Evolutionary conservation across 2,888 invertebrate species (phyloP).

Genomic region (Apeira syringaria): DNA sequence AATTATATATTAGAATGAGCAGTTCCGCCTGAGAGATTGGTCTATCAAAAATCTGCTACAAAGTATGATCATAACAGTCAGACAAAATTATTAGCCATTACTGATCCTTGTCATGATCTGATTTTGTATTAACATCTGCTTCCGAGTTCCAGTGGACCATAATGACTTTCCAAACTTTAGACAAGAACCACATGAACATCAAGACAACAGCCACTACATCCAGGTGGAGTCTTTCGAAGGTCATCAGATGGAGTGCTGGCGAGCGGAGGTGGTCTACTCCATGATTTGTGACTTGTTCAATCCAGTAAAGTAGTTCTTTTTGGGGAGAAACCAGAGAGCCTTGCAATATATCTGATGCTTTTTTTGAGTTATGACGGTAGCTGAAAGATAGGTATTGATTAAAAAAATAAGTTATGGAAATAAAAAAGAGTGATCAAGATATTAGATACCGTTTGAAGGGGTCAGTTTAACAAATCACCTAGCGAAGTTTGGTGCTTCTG

Average conservation of each 20-base stretch:
- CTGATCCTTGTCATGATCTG: neutral
- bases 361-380: slow-evolving; percentile 39
- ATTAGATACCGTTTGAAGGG: no score
- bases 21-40: no score
- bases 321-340: slow-evolving; percentile 34
- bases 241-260: slow-evolving; percentile 39
- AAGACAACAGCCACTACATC: slow-evolving; percentile 40
- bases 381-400: no score
- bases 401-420: no score
- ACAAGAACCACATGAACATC: slow-evolving; percentile 50
- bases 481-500: no score
- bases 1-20: no score
- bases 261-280: slow-evolving; percentile 50
- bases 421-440: no score
- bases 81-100: no score
- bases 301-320: slow-evolving; percentile 47
- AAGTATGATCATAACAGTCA: no score
- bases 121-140: slow-evolving; percentile 1
- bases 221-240: slow-evolving; percentile 41
- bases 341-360: slow-evolving; percentile 40
- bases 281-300: slow-evolving; percentile 38
- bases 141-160: slow-evolving; percentile 42
- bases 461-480: no score
- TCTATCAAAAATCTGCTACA: no score
- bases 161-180: slow-evolving; percentile 48